phyloP scores from a whole-genome alignment of 2,888 invertebrate species.

The Stenolophus ochropezus region DNA sequence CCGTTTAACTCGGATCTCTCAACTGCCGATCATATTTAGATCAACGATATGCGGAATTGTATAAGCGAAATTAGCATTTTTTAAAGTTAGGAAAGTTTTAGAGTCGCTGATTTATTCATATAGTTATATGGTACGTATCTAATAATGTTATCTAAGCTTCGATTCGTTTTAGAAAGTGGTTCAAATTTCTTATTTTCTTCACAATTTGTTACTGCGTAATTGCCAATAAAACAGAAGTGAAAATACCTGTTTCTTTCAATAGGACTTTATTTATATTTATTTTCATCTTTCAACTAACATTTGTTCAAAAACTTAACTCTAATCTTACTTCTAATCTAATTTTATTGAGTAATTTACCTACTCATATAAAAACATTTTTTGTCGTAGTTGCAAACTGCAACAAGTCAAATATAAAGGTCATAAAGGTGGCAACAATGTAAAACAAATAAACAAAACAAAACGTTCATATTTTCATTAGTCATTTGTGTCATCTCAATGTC shows the following conservation, averaged over 20 bases:
- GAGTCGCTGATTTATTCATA: conserved; percentile 39
- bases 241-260: conserved; percentile 16
- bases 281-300: no score
- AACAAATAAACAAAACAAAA: neutral
- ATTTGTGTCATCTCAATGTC: neutral
- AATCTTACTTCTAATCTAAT: no score
- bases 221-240: neutral
- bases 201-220: conserved; percentile 31
- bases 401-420: neutral
- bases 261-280: neutral
- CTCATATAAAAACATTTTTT: neutral
- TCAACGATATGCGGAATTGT: conserved; percentile 34
- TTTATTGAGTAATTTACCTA: neutral
- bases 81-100: conserved; percentile 23
- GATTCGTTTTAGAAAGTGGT: conserved; percentile 47
- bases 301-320: no score
- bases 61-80: conserved; percentile 16
- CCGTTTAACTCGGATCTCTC: conserved; percentile 9
- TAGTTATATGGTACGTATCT: conserved; percentile 23
- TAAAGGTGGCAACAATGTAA: conserved; percentile 23
- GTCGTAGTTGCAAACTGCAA: neutral
- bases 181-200: conserved; percentile 46
- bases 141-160: conserved; percentile 42
- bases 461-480: neutral
- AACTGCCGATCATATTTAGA: conserved; percentile 20